phyloP scores from a whole-genome alignment of 2,797 vertebrate species.

The Clarias fuscus region DNA sequence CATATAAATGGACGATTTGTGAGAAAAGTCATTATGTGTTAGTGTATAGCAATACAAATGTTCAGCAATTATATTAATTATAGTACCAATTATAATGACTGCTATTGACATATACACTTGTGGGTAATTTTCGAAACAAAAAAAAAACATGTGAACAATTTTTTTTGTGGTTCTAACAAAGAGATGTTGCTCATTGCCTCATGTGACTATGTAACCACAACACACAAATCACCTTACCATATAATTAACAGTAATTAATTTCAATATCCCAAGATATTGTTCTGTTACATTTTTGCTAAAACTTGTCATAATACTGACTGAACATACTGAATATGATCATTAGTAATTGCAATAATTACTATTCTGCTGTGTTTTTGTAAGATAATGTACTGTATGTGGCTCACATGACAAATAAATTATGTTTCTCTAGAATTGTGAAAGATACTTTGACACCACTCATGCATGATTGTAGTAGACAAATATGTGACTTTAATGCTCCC shows the following conservation, averaged over 20 bases:
- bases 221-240: constrained; percentile 32
- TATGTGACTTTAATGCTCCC: constrained; percentile 57
- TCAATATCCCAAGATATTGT: constrained; percentile 35
- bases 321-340: constrained; percentile 5
- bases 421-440: constrained; percentile 44
- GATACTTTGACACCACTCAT: constrained; percentile 39
- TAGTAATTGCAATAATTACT: background rate
- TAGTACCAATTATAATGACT: constrained; percentile 14
- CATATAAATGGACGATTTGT: background rate
- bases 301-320: constrained; percentile 31
- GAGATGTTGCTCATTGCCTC: background rate
- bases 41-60: constrained; percentile 21
- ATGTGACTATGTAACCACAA: constrained; percentile 32
- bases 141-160: background rate
- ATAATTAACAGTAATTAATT: constrained; percentile 43
- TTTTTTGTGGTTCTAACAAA: background rate
- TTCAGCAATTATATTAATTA: constrained; percentile 48
- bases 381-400: background rate
- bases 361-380: background rate
- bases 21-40: background rate
- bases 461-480: constrained; percentile 52
- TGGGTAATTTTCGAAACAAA: background rate
- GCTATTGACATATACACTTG: constrained; percentile 41
- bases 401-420: background rate
- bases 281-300: constrained; percentile 39